Evolutionary conservation across 1,140 invertebrate genomes (phyloP).

Genomic region (Anastatus disparis): DNA sequence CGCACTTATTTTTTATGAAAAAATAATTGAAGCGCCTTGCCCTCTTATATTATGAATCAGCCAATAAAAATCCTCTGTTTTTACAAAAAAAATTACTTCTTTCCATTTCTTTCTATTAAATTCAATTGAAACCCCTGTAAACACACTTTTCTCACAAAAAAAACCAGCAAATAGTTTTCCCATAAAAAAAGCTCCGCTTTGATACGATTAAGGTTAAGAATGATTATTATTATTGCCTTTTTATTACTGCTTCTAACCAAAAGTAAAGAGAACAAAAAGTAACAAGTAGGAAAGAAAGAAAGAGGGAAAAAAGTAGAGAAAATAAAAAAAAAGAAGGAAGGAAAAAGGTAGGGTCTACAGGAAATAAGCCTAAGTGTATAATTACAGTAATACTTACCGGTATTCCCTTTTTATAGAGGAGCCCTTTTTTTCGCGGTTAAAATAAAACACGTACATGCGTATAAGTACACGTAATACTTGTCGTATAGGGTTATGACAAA

Average conservation of each 20-base stretch:
- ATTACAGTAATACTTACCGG: constrained; percentile 66
- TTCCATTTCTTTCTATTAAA: neutral
- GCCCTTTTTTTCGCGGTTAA: constrained; percentile 49
- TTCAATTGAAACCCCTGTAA: neutral
- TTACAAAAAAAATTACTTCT: too few species aligned
- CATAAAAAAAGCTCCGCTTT: neutral
- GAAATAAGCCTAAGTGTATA: constrained; percentile 68
- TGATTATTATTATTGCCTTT: neutral
- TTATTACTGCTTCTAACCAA: too few species aligned
- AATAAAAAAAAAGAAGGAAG: neutral
- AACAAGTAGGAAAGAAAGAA: neutral
- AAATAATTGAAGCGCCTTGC: too few species aligned
- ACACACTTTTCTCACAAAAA: too few species aligned
- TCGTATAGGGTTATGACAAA: constrained; percentile 33
- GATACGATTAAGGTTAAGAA: neutral
- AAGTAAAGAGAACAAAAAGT: neutral
- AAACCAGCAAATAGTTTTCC: neutral
- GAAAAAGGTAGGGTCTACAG: constrained; percentile 53
- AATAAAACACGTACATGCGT: neutral
- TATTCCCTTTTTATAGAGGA: constrained; percentile 48
- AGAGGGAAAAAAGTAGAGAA: neutral
- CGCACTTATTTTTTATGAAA: too few species aligned
- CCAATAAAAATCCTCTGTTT: too few species aligned
- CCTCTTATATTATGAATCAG: too few species aligned
- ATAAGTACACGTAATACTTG: constrained; percentile 24